A percentile compares a stretch with the other conserved stretches of the same genome.
Conservation (phyloP, 1,140 invertebrate species). For the Monochamus saltuarius region DNA sequence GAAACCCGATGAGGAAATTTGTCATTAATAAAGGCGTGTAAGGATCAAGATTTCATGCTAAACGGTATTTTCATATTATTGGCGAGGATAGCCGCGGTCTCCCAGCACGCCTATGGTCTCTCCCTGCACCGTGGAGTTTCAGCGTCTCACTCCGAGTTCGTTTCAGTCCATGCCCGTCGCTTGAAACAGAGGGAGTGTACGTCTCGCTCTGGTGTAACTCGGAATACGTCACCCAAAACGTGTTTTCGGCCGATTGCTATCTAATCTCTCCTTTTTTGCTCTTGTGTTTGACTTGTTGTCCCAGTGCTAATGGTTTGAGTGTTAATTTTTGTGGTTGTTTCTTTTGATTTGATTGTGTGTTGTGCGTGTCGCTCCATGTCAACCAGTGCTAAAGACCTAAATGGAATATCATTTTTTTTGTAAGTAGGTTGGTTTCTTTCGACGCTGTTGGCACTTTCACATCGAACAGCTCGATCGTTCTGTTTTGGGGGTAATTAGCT, state of each 20-base stretch:
- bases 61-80: too few relatives aligned
- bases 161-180: constrained; percentile 19
- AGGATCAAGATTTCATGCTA: too few relatives aligned
- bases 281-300: constrained; percentile 10
- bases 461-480: too few relatives aligned
- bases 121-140: constrained; percentile 14
- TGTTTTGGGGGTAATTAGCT: too few relatives aligned
- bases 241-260: constrained; percentile 15
- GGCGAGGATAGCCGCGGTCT: too few relatives aligned
- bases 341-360: constrained; percentile 4
- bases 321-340: constrained; percentile 18
- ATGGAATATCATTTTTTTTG: too few relatives aligned
- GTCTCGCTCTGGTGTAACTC: background rate
- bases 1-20: too few relatives aligned
- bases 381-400: too few relatives aligned
- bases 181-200: background rate
- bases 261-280: constrained; percentile 6
- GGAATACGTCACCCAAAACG: constrained; percentile 14
- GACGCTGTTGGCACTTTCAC: too few relatives aligned
- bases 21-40: too few relatives aligned
- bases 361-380: constrained; percentile 5
- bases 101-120: constrained; percentile 13
- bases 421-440: too few relatives aligned
- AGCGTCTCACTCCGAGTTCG: constrained; percentile 12
- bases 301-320: constrained; percentile 16